Evolutionary conservation across 2,888 invertebrate genomes (phyloP).

Genomic region (Tortricodes alternella): DNA sequence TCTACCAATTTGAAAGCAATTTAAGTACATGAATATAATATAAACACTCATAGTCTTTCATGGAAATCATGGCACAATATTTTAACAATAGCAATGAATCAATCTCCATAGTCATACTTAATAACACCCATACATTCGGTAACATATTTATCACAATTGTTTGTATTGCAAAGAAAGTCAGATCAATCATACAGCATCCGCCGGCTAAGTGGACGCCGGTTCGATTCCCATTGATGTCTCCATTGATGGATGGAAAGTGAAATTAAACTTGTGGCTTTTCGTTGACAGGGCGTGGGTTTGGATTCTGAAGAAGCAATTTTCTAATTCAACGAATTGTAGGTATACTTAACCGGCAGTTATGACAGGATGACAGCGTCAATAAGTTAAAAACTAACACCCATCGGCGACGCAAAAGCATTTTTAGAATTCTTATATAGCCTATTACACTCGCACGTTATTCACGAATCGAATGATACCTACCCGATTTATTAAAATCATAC

Average conservation of each 20-base stretch:
- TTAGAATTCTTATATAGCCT: too few species aligned
- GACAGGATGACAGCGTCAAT: too few species aligned
- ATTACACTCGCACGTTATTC: too few species aligned
- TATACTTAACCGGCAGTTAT: too few species aligned
- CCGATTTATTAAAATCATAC: too few species aligned
- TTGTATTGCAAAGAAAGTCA: conserved; percentile 5
- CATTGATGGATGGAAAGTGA: conserved; percentile 5
- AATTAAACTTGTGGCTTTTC: neutral
- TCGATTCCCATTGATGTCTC: neutral
- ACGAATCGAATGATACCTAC: too few species aligned
- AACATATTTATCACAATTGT: conserved; percentile 7
- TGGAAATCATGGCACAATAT: neutral
- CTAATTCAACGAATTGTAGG: too few species aligned
- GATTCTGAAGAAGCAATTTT: neutral
- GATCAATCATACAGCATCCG: neutral
- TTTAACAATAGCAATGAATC: neutral
- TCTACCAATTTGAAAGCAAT: too few species aligned
- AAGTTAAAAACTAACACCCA: too few species aligned
- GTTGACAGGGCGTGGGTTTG: conserved; percentile 1
- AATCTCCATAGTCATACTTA: neutral
- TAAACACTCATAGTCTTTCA: too few species aligned
- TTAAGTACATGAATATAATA: too few species aligned
- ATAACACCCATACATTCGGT: neutral
- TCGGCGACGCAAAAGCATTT: too few species aligned
- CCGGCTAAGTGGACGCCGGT: neutral